These are phyloP conservation scores for Sebastes fasciatus DNA, from an alignment of 2,113 vertebrate genomes.

Conservation along the genomic window DNA sequence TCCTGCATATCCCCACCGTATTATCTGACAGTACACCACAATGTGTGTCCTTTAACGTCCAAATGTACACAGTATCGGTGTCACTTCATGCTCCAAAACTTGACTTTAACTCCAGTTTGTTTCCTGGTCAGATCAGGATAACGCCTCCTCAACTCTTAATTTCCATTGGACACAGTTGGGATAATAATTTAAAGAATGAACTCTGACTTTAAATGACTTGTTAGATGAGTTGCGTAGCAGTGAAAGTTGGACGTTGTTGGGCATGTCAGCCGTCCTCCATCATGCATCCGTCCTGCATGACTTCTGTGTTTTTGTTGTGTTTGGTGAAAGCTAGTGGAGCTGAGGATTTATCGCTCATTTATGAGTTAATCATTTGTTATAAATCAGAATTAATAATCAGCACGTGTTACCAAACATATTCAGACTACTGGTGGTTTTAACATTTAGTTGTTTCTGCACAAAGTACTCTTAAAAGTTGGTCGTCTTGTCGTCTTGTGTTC, in stretches of 20 bases:
- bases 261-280: conserved; percentile 41
- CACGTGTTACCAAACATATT: neutral
- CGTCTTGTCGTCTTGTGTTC: neutral
- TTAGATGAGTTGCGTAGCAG: conserved; percentile 14
- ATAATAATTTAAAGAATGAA: neutral
- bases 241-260: conserved; percentile 6
- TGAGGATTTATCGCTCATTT: neutral
- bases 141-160: neutral
- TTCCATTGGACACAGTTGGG: neutral
- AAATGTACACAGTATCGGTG: neutral
- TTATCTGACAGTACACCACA: too few species aligned
- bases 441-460: neutral
- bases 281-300: conserved; percentile 58
- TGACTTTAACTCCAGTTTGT: too few species aligned
- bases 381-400: neutral
- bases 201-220: conserved; percentile 45
- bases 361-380: neutral
- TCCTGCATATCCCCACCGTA: neutral
- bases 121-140: neutral
- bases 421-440: neutral
- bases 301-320: conserved; percentile 28
- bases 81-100: neutral
- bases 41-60: neutral
- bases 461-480: neutral
- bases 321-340: neutral